Percentiles rank a stretch among this genome's conserved stretches.
Evolutionary conservation across 1,140 invertebrate genomes (phyloP).

Genomic region (Diprion similis): DNA sequence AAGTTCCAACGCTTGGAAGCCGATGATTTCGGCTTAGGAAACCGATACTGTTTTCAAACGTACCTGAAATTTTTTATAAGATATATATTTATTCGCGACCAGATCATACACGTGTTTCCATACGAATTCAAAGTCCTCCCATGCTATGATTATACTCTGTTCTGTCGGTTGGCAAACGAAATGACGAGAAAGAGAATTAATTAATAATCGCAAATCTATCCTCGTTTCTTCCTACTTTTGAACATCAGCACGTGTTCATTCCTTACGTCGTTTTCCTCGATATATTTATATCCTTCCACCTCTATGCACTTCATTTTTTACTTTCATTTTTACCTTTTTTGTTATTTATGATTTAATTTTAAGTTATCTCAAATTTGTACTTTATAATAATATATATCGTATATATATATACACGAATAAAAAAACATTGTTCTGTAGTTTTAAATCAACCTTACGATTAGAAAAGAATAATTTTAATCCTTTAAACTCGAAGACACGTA

Average conservation of each 20-base stretch:
- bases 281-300: conserved; percentile 1
- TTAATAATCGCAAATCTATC: not conserved
- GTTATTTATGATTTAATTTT: conserved; percentile 8
- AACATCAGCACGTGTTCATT: not conserved
- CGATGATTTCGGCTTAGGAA: conserved; percentile 49
- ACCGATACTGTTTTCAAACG: conserved; percentile 31
- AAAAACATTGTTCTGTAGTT: not conserved
- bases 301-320: not conserved
- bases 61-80: conserved; percentile 43
- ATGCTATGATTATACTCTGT: not conserved
- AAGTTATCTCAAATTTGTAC: conserved; percentile 6
- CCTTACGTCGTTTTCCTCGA: not conserved
- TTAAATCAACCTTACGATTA: not conserved
- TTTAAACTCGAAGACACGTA: too few relatives aligned
- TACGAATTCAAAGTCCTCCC: not conserved
- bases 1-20: conserved; percentile 51
- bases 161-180: too few relatives aligned
- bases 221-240: not conserved
- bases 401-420: not conserved
- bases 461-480: not conserved
- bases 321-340: not conserved
- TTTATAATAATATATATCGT: not conserved
- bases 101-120: not conserved
- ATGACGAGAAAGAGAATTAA: not conserved
- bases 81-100: not conserved